These are phyloP conservation scores for Tiphia femorata DNA, from an alignment of 2,888 invertebrate species.

Conservation along the genomic window DNA sequence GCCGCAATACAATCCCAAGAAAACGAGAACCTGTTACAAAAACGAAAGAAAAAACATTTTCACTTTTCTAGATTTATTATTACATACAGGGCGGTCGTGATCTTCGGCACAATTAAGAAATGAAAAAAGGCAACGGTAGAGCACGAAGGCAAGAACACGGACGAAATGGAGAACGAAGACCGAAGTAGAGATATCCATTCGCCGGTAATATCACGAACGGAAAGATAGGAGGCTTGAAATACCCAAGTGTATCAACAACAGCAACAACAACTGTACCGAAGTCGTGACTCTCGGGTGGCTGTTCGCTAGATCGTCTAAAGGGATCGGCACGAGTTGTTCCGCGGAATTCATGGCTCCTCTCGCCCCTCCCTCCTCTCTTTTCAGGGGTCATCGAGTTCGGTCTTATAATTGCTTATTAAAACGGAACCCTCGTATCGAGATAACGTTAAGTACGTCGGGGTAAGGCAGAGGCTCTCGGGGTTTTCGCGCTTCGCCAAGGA, in stretches of 20 bases:
- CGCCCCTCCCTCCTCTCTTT: too few relatives aligned
- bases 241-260: too few relatives aligned
- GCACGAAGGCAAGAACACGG: neutral
- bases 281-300: conserved; percentile 35
- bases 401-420: conserved; percentile 48
- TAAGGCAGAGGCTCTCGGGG: too few relatives aligned
- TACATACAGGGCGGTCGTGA: neutral
- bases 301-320: conserved; percentile 24
- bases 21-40: too few relatives aligned
- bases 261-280: conserved; percentile 33
- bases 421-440: conserved; percentile 12
- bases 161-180: neutral
- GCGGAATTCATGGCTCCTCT: conserved; percentile 32
- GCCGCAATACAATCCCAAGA: too few relatives aligned
- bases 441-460: too few relatives aligned
- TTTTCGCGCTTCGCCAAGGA: too few relatives aligned
- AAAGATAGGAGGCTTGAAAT: too few relatives aligned
- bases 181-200: too few relatives aligned
- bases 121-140: too few relatives aligned
- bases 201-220: too few relatives aligned
- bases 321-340: conserved; percentile 41
- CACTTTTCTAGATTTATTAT: neutral
- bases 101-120: neutral
- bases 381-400: conserved; percentile 32
- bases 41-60: neutral